Evolutionary conservation across 2,888 invertebrate species (phyloP), one percentile per base, ranked within the genome.

Genomic region (Tachina fera): DNA sequence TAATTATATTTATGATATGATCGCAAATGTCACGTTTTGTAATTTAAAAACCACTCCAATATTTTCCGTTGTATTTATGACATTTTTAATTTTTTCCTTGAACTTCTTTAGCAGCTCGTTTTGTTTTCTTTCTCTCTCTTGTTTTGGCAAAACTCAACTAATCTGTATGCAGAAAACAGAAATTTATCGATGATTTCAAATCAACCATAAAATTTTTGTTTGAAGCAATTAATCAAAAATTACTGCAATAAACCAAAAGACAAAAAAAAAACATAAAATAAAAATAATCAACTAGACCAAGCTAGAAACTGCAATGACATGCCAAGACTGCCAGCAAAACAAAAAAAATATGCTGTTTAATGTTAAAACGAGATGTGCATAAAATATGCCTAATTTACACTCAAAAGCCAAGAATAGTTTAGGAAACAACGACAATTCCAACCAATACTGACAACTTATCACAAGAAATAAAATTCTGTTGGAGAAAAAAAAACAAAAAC

Each of bases 321-420:
- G 70, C 68, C 78, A 77, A 77, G 39, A 72, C 56, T 39, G n/a
- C 49, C 19, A 41, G 47, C 49, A 65, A n/a, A 70, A 63, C 45
- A 56, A 74, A 31, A 31, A 31, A 31, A 31, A 31, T 6, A 31
- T 31, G 31, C 31, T 58, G 61, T 72, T 70, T 51, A 41, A 63
- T 63, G 22, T 71, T 78, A 67, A 77, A 83, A 86, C 79, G 86
- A 83, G 86, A 83, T 83, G 75, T 86, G 86, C 78, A 86, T 86
- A 86, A 86, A 86, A 86, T 86, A 83, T 86, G 83, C 83, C 86
- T 86, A 83, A 86, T 86, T 86, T 86, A 86, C 63, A 63, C 70
- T 70, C 68, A 47, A 70, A 61, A 60, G 13, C 39, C 53, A 51
- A 47, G 16, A 49, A 68, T 51, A 60, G 13, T 31, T 6, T 6